A percentile compares a stretch with the other conserved stretches of the same genome.
These are phyloP conservation scores for Scomber scombrus DNA, from an alignment of 2,113 vertebrate species.

Conservation along the genomic window DNA sequence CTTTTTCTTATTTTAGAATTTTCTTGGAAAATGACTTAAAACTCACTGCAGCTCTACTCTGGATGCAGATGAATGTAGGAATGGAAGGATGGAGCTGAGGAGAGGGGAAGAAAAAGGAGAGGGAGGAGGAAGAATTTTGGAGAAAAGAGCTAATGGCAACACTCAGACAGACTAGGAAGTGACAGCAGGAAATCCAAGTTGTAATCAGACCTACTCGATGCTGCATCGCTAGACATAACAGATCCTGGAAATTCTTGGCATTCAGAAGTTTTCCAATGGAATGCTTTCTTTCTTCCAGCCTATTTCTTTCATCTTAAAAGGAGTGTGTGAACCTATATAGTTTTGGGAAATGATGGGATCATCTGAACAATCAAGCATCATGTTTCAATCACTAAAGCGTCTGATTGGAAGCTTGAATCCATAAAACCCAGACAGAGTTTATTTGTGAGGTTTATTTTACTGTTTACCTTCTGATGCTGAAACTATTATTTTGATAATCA, in stretches of 20 bases:
- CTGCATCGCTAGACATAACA: conserved; percentile 53
- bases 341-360: neutral
- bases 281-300: neutral
- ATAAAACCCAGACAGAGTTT: neutral
- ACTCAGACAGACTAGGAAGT: conserved; percentile 44
- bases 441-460: neutral
- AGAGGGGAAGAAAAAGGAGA: neutral
- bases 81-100: conserved; percentile 30
- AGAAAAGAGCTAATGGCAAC: conserved; percentile 41
- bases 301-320: conserved; percentile 4
- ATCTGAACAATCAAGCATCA: neutral
- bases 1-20: too few species aligned
- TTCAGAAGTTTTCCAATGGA: neutral
- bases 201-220: conserved; percentile 32
- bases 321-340: neutral
- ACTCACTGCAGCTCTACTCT: too few species aligned
- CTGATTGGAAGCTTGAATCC: neutral
- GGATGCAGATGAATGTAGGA: conserved; percentile 34
- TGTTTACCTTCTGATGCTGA: neutral
- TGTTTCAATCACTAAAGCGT: neutral
- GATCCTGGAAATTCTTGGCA: conserved; percentile 2
- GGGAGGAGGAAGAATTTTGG: conserved; percentile 2
- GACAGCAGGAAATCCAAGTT: conserved; percentile 54
- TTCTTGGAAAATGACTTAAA: too few species aligned
- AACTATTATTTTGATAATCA: neutral